A percentile compares a stretch with the other conserved stretches of the same genome.
Evolutionary conservation across 1,140 invertebrate genomes (phyloP).

Genomic region (Bombus terrestris): DNA sequence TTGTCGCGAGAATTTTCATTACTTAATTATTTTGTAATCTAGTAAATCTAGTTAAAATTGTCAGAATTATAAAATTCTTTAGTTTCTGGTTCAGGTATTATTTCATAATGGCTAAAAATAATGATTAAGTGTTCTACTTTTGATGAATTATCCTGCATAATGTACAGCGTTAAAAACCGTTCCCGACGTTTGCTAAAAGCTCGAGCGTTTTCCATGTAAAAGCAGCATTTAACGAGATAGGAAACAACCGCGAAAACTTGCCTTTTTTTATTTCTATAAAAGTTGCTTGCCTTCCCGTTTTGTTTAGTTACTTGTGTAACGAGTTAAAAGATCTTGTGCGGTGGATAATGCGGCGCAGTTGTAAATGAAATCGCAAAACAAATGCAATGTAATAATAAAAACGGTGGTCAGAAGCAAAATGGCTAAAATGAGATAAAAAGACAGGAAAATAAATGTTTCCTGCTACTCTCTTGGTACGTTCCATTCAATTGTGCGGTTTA

Average conservation of each 20-base stretch:
- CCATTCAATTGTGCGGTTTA: not conserved
- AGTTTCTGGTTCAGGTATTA: not conserved
- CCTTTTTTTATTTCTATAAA: not conserved
- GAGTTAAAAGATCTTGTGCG: not conserved
- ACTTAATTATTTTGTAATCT: not conserved
- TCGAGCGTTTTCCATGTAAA: not conserved
- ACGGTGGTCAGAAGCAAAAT: not conserved
- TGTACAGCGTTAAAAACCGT: not conserved
- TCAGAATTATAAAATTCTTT: not conserved
- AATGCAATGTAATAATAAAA: not conserved
- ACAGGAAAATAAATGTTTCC: not conserved
- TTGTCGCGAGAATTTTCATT: not conserved
- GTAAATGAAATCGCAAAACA: slow-evolving; percentile 4
- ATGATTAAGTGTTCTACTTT: not conserved
- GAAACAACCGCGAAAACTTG: not conserved
- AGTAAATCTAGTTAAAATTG: not conserved
- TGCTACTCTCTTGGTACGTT: not conserved
- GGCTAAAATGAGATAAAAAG: too few relatives aligned
- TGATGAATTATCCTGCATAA: not conserved
- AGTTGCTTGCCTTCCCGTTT: not conserved
- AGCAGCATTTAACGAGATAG: slow-evolving; percentile 12
- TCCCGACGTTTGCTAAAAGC: not conserved
- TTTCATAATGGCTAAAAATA: not conserved
- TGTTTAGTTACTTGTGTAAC: slow-evolving; percentile 9
- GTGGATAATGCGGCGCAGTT: not conserved